Evolutionary conservation across 2,797 vertebrate species (phyloP), one percentile per base, ranked within the genome.

Genomic region (Micropoecilia bifurca): DNA sequence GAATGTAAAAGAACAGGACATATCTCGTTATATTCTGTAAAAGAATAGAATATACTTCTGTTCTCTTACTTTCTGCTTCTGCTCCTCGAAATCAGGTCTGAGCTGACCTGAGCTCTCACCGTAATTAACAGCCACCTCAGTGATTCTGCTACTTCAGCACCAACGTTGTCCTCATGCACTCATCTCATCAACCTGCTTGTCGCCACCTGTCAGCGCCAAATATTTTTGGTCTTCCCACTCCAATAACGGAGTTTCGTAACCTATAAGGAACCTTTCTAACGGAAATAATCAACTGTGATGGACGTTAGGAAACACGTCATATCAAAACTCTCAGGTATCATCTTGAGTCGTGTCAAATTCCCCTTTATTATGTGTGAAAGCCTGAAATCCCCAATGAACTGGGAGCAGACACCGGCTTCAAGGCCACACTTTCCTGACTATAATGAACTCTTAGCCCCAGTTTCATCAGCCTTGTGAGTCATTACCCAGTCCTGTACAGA

Each of bases 401-500:
- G 50, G 13, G 45, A 80, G 63, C 71, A 80, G 82, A 87, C 78
- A 87, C 71, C 28, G 41, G 69, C 77, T 82, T 77, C 53, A 78
- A 59, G 83, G 80, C 69, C 46, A 63, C 48, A 30, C 13, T 30
- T 57, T 75, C 4, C 83, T 80, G 59, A 50, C 18, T n/a, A n/a
- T 68, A 68, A 1, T 7, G 71, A 83, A 80, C 63, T 28, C 22
- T 50, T 16, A 75, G 30, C 43, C 30, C 5, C 68, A 36, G 16
- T 66, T 66, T 39, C 84, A 81, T 74, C 43, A 73, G 77, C 73
- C 66, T 73, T 36, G 20, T 59, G 61, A 85, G 83, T 86, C 71
- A 39, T 87, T 88, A 85, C 87, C 85, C 71, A 78, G 80, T 61
- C 77, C 50, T 77, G 66, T 78, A 77, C 81, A 73, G 74, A 83